Percentiles rank a stretch among this genome's conserved stretches.
Evolutionary conservation across 2,113 vertebrate genomes (phyloP).

Genomic region (Cyprinodon tularosa): DNA sequence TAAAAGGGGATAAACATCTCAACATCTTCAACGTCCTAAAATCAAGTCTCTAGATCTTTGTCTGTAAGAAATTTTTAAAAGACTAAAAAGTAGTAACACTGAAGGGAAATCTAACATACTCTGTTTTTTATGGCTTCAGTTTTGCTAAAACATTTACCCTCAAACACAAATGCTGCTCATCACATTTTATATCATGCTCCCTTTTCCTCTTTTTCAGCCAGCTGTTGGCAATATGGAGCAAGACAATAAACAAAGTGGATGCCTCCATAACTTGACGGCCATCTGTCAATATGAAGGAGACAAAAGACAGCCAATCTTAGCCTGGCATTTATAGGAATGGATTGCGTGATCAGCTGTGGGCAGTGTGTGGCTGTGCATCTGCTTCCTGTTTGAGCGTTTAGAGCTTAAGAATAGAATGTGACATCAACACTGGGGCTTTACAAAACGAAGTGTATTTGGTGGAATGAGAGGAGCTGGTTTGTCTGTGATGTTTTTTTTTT

Average conservation of each 20-base stretch:
- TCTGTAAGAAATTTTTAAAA: not conserved
- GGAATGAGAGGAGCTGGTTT: constrained; percentile 25
- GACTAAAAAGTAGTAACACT: not conserved
- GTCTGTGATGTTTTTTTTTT: constrained; percentile 5
- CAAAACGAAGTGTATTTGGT: constrained; percentile 27
- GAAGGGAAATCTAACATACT: not conserved
- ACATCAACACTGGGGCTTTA: constrained; percentile 31
- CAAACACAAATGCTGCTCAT: not conserved
- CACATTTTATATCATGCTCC: not conserved
- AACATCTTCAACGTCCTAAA: not conserved
- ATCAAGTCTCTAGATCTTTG: not conserved
- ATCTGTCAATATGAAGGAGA: constrained; percentile 1
- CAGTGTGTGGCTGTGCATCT: constrained; percentile 1
- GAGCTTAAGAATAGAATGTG: constrained; percentile 23
- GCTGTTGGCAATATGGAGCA: constrained; percentile 7
- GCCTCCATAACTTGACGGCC: not conserved
- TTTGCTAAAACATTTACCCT: not conserved
- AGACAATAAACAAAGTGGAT: not conserved
- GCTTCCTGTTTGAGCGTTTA: not conserved
- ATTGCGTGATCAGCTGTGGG: constrained; percentile 22
- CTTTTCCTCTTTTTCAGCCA: constrained; percentile 9
- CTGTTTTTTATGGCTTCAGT: not conserved
- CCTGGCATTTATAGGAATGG: constrained; percentile 17
- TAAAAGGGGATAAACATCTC: not conserved
- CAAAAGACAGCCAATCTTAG: not conserved